A percentile compares a stretch with the other conserved stretches of the same genome.
Conservation (phyloP, 2,797 vertebrate species). For the Squalus acanthias region DNA sequence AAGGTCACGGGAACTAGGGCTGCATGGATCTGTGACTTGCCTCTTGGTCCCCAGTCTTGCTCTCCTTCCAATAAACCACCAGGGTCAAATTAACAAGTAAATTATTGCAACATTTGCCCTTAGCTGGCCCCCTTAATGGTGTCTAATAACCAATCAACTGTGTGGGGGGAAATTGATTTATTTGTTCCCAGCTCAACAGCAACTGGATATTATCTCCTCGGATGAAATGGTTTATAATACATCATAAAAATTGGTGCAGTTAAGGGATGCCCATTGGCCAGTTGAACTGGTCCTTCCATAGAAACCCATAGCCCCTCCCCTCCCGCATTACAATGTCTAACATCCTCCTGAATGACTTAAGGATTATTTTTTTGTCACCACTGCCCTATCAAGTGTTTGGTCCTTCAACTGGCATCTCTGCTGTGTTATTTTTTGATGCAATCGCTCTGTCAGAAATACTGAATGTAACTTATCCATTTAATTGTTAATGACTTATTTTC, state of each 20-base stretch:
- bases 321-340: background rate
- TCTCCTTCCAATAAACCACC: background rate
- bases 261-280: background rate
- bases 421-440: background rate
- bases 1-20: background rate
- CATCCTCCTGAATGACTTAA: background rate
- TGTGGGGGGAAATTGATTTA: background rate
- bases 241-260: background rate
- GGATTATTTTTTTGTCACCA: background rate
- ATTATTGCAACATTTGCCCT: background rate
- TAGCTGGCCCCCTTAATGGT: background rate
- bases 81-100: background rate
- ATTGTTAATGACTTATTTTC: slow-evolving; percentile 14
- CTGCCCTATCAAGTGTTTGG: background rate
- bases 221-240: background rate
- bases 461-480: background rate
- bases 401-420: background rate
- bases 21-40: background rate
- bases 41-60: background rate
- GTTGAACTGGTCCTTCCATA: background rate
- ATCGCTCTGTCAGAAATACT: background rate
- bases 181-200: background rate
- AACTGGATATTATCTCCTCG: background rate
- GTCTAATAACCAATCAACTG: background rate
- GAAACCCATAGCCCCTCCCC: background rate